Conservation (phyloP, 2,888 invertebrate species). For the Tryphoninae sp. region DNA sequence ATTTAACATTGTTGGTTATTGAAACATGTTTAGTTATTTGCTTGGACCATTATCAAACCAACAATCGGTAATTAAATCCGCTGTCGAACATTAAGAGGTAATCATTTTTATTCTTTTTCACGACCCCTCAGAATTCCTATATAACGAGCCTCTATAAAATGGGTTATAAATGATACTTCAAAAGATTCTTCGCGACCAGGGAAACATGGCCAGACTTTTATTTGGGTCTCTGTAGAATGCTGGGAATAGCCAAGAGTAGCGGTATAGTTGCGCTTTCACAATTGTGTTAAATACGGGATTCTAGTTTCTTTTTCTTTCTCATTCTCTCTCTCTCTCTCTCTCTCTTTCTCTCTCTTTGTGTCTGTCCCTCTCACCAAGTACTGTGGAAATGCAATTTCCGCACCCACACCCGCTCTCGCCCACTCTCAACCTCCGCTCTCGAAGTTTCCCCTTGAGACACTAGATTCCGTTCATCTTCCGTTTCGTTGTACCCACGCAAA, state of each 20-base stretch:
- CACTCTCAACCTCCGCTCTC: slow-evolving; percentile 9
- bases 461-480: slow-evolving; percentile 50
- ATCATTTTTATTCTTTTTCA: background rate
- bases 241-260: background rate
- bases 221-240: slow-evolving; percentile 12
- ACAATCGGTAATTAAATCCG: background rate
- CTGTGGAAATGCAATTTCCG: slow-evolving; percentile 64
- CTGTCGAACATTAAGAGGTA: background rate
- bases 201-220: slow-evolving; percentile 15
- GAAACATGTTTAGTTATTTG: background rate
- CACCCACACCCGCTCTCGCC: slow-evolving; percentile 23
- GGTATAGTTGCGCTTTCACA: slow-evolving; percentile 50
- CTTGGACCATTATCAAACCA: background rate
- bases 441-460: slow-evolving; percentile 42
- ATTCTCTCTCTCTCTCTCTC: background rate
- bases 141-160: background rate
- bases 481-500: slow-evolving; percentile 37
- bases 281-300: slow-evolving; percentile 63
- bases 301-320: slow-evolving; percentile 29
- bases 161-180: background rate
- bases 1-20: background rate
- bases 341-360: slow-evolving; percentile 61
- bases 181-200: slow-evolving; percentile 12
- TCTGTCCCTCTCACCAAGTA: slow-evolving; percentile 50
- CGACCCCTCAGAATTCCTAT: background rate